Evolutionary conservation across 1,140 invertebrate genomes (phyloP).

Genomic region (Eurosta solidaginis): DNA sequence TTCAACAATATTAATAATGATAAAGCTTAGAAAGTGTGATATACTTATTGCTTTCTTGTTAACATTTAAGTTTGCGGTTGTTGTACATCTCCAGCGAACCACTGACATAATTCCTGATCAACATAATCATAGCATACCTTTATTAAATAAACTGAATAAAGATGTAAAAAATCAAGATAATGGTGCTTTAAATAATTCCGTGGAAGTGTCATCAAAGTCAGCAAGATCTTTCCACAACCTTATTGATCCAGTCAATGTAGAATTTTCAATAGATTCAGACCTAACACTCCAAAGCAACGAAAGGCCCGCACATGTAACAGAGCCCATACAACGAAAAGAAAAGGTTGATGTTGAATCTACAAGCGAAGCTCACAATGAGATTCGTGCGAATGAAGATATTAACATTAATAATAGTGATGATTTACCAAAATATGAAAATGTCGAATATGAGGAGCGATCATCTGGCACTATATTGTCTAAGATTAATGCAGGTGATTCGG

Average conservation of each 20-base stretch:
- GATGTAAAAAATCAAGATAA: not conserved
- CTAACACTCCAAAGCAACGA: not conserved
- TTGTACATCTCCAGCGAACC: not conserved
- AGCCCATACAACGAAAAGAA: not conserved
- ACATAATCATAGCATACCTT: not conserved
- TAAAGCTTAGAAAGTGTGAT: constrained; percentile 1
- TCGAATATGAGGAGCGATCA: constrained; percentile 20
- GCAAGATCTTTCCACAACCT: not conserved
- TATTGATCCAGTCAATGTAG: not conserved
- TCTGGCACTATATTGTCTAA: not conserved
- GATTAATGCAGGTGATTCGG: constrained; percentile 40
- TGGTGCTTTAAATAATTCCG: not conserved
- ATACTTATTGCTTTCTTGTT: not conserved
- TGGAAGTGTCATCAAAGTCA: not conserved
- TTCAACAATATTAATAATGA: not conserved
- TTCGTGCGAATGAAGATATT: not conserved
- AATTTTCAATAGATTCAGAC: not conserved
- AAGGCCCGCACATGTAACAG: not conserved
- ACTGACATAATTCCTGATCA: not conserved
- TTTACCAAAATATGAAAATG: not conserved
- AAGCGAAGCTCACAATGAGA: not conserved
- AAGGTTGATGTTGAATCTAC: not conserved
- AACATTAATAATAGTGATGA: not conserved
- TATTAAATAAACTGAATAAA: not conserved
- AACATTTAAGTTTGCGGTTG: not conserved